phyloP scores from a whole-genome alignment of 2,113 vertebrate genomes.

The Laticauda colubrina region DNA sequence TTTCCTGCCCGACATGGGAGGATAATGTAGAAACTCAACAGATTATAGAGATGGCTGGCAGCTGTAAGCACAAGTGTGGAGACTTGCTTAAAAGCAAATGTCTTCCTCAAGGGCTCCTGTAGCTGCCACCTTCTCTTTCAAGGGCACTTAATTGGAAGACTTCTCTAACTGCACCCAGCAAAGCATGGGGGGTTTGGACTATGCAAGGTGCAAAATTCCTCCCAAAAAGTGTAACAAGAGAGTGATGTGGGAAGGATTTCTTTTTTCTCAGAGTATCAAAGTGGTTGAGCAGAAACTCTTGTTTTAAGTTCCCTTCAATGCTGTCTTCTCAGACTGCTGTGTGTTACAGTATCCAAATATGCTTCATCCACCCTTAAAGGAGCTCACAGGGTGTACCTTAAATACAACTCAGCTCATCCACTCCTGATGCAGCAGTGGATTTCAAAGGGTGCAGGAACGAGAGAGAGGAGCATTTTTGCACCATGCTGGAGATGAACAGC shows the following conservation, averaged over 20 bases:
- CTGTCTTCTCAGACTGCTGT: not conserved
- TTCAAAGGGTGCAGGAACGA: not conserved
- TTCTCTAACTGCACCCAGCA: not conserved
- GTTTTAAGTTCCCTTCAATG: not conserved
- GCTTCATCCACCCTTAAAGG: not conserved
- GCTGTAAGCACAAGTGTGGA: not conserved
- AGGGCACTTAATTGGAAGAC: not conserved
- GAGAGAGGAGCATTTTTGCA: not conserved
- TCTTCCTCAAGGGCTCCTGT: not conserved
- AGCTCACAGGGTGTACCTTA: not conserved
- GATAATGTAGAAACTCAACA: not conserved
- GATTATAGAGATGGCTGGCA: not conserved
- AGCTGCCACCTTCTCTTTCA: not conserved
- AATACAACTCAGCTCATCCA: too few relatives aligned
- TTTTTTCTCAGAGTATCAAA: not conserved
- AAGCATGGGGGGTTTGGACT: not conserved
- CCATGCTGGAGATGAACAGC: not conserved
- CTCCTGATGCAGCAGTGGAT: not conserved
- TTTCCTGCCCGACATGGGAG: not conserved
- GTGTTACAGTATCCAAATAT: not conserved
- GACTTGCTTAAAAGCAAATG: not conserved
- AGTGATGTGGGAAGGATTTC: not conserved
- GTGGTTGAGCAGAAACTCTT: not conserved
- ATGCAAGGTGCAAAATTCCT: not conserved
- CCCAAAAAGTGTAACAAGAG: not conserved